phyloP scores from a whole-genome alignment of 2,888 invertebrate species.

The Tipula helvola region DNA sequence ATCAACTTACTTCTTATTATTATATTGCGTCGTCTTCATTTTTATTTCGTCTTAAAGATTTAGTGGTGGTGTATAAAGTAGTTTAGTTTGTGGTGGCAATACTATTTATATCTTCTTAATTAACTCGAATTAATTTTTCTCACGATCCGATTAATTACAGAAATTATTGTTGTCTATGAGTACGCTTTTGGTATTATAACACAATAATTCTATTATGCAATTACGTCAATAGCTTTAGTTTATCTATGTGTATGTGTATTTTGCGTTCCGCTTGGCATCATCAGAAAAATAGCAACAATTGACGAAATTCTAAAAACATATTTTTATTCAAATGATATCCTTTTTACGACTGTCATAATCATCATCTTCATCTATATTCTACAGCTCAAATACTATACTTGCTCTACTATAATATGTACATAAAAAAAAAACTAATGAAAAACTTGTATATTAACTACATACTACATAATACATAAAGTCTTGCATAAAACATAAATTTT shows the following conservation, averaged over 20 bases:
- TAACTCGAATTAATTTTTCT: neutral
- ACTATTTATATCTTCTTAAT: neutral
- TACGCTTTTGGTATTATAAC: too few relatives aligned
- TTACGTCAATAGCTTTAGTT: neutral
- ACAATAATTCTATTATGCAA: too few relatives aligned
- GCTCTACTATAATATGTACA: neutral
- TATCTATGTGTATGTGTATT: neutral
- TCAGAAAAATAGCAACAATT: neutral
- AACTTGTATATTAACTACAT: too few relatives aligned
- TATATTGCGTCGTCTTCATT: neutral
- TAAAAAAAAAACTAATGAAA: neutral
- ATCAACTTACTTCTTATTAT: neutral
- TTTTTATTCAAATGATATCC: neutral
- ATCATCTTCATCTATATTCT: neutral
- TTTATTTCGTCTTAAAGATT: neutral
- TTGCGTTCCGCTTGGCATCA: neutral
- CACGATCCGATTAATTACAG: neutral
- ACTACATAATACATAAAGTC: too few relatives aligned
- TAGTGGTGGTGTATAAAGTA: neutral
- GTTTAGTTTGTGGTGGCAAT: neutral
- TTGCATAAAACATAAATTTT: neutral
- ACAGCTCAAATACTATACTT: neutral
- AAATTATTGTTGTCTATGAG: neutral
- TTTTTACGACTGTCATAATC: neutral
- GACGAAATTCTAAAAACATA: neutral